These are phyloP conservation scores for Dicentrarchus labrax DNA, from an alignment of 2,113 vertebrate species.

Conservation along the genomic window DNA sequence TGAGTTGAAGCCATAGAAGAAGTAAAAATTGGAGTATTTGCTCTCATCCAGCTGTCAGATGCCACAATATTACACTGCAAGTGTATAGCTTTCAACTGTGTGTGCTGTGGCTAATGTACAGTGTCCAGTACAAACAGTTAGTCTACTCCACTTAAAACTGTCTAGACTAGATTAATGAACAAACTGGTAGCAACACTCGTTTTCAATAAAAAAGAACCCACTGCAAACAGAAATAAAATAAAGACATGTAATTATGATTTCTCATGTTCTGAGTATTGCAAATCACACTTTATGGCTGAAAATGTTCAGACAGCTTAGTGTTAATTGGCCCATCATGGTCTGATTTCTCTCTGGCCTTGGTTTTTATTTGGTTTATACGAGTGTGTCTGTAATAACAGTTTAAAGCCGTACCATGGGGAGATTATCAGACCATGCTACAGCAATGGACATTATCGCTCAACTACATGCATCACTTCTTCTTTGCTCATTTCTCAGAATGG, in stretches of 20 bases:
- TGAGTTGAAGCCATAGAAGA: slow-evolving; percentile 22
- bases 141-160: slow-evolving; percentile 57
- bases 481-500: slow-evolving; percentile 73
- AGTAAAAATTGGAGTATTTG: slow-evolving; percentile 32
- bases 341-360: slow-evolving; percentile 69
- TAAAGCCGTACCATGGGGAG: slow-evolving; percentile 76
- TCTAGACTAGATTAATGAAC: slow-evolving; percentile 53
- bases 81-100: slow-evolving; percentile 7
- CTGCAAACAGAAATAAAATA: slow-evolving; percentile 48
- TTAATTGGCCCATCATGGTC: slow-evolving; percentile 75
- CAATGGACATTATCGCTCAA: slow-evolving; percentile 77
- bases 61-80: slow-evolving; percentile 18
- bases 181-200: slow-evolving; percentile 24
- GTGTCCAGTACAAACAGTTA: slow-evolving; percentile 41
- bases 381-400: slow-evolving; percentile 76
- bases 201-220: slow-evolving; percentile 26
- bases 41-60: slow-evolving; percentile 14
- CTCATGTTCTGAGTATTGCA: slow-evolving; percentile 23
- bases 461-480: slow-evolving; percentile 78
- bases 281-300: slow-evolving; percentile 53
- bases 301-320: slow-evolving; percentile 66
- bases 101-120: slow-evolving; percentile 12
- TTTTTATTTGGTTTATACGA: slow-evolving; percentile 75
- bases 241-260: slow-evolving; percentile 54
- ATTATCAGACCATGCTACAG: slow-evolving; percentile 76